Evolutionary conservation across 2,888 invertebrate genomes (phyloP).

Genomic region (Xestia xanthographa): DNA sequence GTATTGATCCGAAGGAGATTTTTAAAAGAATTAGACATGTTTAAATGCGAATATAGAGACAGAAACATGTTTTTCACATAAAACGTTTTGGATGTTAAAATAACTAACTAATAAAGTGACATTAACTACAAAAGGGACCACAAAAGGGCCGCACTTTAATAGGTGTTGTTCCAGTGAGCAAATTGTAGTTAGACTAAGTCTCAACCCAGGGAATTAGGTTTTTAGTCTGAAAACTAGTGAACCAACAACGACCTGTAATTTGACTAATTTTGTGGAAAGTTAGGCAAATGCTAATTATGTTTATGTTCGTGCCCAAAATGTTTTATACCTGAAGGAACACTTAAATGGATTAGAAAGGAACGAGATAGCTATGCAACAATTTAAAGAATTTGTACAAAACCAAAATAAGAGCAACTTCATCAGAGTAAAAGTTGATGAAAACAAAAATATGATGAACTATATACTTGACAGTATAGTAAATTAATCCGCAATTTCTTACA

Average conservation of each 20-base stretch:
- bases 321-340: slow-evolving; percentile 19
- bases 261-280: slow-evolving; percentile 58
- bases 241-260: slow-evolving; percentile 50
- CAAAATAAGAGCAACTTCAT: background rate
- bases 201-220: slow-evolving; percentile 53
- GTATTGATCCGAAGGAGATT: background rate
- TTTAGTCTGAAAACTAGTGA: slow-evolving; percentile 48
- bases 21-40: background rate
- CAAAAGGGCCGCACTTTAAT: slow-evolving; percentile 38
- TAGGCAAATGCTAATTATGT: slow-evolving; percentile 49
- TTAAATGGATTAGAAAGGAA: background rate
- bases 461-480: background rate
- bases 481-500: background rate
- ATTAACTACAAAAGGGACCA: slow-evolving; percentile 32
- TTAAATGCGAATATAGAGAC: background rate
- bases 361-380: background rate
- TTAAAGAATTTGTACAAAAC: background rate
- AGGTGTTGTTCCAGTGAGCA: slow-evolving; percentile 51
- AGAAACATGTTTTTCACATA: background rate
- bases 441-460: background rate
- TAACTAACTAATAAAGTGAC: slow-evolving; percentile 37
- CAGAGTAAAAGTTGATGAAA: background rate
- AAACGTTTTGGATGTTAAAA: slow-evolving; percentile 8
- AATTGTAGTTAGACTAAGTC: slow-evolving; percentile 58
- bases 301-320: slow-evolving; percentile 25